Evolutionary conservation across 2,888 invertebrate species (phyloP), one percentile per base, ranked within the genome.

Genomic region (Antheraea yamamai): DNA sequence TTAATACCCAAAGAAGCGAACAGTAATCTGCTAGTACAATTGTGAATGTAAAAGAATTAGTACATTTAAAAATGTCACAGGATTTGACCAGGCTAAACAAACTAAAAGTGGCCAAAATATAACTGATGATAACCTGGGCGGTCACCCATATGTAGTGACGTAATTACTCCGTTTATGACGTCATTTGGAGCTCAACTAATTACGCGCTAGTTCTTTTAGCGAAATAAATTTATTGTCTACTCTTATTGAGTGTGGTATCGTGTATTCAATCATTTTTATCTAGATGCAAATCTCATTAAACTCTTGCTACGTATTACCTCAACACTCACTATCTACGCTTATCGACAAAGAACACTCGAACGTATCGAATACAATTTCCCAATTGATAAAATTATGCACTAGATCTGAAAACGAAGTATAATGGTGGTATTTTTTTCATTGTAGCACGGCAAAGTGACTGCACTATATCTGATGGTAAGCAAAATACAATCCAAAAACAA

Each of bases 381-480:
- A 70, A 70, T 70, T 39, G 70, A 70, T 70, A 68, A 68, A 68
- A 68, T 18, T 61, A 3, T 61, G 61, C 61, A 8, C 61, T 23
- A 61, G 6, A 66, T 66, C 16, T 26, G 1, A 30, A 26, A 64
- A 66, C 4, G 3, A 14, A 64, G 6, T 39, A 39, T 39, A 39
- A 39, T 39, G 3, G 30, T 30, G 30, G 30, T 3, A n/a, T 30
- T 30, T 30, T 30, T 30, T 30, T 30, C 3, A 30, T 3, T 3
- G 30, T 30, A 30, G 30, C 30, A 30, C 30, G 30, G 30, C 30
- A 30, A 30, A 30, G 30, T 30, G 1, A 30, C 30, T 30, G 30
- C 30, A 30, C 30, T 30, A 30, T 30, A 3, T 3, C 30, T 30
- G 3, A 30, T 30, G 30, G 30, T 30, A 30, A 30, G 30, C 30